These are phyloP conservation scores for Diachrysia chrysitis DNA, from an alignment of 2,888 invertebrate genomes.

Conservation along the genomic window DNA sequence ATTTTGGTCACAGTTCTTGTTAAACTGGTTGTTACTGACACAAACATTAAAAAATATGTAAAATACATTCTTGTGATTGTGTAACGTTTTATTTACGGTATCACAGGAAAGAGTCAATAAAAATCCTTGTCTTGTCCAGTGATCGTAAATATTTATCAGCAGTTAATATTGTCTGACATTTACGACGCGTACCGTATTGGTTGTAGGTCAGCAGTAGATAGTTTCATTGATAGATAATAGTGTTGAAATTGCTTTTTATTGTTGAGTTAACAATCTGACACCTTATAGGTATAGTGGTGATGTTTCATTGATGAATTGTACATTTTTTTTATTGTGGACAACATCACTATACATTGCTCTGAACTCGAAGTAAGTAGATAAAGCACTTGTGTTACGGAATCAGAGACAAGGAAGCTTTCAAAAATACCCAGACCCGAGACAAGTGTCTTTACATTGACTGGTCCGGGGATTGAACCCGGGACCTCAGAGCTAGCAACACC, in stretches of 20 bases:
- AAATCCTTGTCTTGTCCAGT: slow-evolving; percentile 13
- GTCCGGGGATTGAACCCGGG: too few relatives aligned
- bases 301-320: not conserved
- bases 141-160: slow-evolving; percentile 34
- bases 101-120: slow-evolving; percentile 15
- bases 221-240: not conserved
- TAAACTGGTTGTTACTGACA: not conserved
- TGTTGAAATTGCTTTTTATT: not conserved
- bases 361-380: too few relatives aligned
- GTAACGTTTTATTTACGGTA: slow-evolving; percentile 12
- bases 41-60: not conserved
- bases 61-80: slow-evolving; percentile 10
- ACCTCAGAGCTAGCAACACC: too few relatives aligned
- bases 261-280: not conserved
- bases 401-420: too few relatives aligned
- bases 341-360: too few relatives aligned
- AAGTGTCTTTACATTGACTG: too few relatives aligned
- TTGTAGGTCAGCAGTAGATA: not conserved
- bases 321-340: too few relatives aligned
- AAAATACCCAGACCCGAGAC: too few relatives aligned
- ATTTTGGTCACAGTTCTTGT: too few relatives aligned
- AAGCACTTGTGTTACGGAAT: too few relatives aligned
- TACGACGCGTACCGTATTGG: slow-evolving; percentile 20
- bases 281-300: not conserved
- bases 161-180: slow-evolving; percentile 30